These are phyloP conservation scores for Arvicanthis niloticus DNA, from an alignment of 2,113 vertebrate genomes.

Conservation along the genomic window DNA sequence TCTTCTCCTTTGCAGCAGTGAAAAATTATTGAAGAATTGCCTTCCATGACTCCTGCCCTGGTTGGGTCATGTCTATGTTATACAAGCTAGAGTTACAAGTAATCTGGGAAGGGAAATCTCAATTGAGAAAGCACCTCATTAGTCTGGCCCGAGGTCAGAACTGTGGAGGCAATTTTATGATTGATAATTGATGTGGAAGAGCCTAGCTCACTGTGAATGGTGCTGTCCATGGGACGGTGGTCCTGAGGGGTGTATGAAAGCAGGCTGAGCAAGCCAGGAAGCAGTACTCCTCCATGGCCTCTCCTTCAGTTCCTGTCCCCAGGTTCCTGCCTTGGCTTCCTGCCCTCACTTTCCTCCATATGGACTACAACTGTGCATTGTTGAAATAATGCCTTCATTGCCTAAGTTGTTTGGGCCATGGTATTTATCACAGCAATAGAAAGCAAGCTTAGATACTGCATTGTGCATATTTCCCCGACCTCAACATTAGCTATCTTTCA, in stretches of 20 bases:
- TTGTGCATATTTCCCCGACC: background rate
- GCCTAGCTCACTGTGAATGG: background rate
- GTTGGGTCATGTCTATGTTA: background rate
- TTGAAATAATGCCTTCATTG: background rate
- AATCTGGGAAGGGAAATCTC: background rate
- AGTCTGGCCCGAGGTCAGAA: background rate
- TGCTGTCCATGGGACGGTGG: no score
- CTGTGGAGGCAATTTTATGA: background rate
- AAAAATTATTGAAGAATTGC: slow-evolving; percentile 59
- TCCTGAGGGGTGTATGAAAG: background rate
- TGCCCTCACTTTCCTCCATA: background rate
- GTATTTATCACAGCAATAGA: background rate
- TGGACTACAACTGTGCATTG: background rate
- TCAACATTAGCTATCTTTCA: background rate
- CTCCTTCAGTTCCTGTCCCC: background rate
- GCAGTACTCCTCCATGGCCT: background rate
- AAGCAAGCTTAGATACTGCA: background rate
- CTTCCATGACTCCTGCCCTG: background rate
- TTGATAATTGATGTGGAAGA: background rate
- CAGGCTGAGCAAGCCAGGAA: background rate
- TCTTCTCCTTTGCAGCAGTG: slow-evolving; percentile 5
- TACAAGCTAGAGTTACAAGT: background rate
- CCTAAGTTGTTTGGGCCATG: background rate
- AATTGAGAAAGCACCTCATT: background rate
- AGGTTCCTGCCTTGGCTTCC: background rate